Evolutionary conservation across 2,797 vertebrate genomes (phyloP), one percentile per base, ranked within the genome.

Genomic region (Otus scops): DNA sequence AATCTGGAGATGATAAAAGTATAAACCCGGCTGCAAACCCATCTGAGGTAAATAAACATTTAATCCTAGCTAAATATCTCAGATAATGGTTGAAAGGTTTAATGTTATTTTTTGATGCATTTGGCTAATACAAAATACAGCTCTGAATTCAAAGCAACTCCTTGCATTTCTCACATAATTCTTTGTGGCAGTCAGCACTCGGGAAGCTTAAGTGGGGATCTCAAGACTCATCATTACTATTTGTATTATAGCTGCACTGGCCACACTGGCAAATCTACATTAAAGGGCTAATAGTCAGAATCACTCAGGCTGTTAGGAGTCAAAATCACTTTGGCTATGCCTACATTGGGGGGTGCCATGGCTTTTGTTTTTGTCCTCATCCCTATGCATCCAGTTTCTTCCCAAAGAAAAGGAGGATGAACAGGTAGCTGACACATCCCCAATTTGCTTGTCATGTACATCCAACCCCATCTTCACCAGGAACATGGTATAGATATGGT

Each of bases 41-140:
- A 84, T 93, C 73, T 94, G 92, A 93, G 56, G 92, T 91, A 97
- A 96, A 96, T 84, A 96, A 94, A 95, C 64, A 92, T 91, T 91
- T 89, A 95, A 97, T 95, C 92, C 93, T 82, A 91, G 69, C 73
- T 96, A 97, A 96, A 96, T 95, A 92, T 93, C 90, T 89, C 84
- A 54, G 82, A 97, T 95, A 96, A 95, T 85, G 76, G 93, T 63
- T 74, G 82, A 93, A 92, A 63, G 12, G 8, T 16, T 88, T 92
- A 45, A 24, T 39, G 61, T 16, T 68, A 80, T 88, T 96, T 94
- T 94, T 76, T 74, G 68, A 91, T 73, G 75, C 51, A 83, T 90
- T 93, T 93, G 71, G 85, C 57, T 93, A 95, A 91, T 56, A 95
- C 18, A 63, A 95, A 92, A 71, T 12, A 56, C 78, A 79, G 77